These are phyloP conservation scores for Ennomos erosarius DNA, from an alignment of 2,888 invertebrate genomes.

Conservation along the genomic window DNA sequence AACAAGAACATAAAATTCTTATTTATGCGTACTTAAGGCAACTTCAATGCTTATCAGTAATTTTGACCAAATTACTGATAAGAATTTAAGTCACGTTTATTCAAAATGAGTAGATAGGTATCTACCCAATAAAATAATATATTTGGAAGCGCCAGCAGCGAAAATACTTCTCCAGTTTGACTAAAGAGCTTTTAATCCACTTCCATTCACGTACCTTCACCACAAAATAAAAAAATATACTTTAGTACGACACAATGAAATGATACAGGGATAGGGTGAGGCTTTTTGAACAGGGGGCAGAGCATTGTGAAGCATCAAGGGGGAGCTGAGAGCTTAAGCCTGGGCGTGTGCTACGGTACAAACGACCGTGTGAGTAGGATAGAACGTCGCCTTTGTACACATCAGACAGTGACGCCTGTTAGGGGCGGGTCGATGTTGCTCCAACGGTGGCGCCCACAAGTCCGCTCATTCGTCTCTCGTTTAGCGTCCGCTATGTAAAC, in stretches of 20 bases:
- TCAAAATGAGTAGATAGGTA: too few species aligned
- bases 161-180: neutral
- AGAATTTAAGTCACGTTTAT: too few species aligned
- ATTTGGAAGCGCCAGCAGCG: too few species aligned
- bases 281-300: conserved; percentile 53
- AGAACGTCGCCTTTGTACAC: conserved; percentile 34
- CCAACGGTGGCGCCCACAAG: conserved; percentile 66
- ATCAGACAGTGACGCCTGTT: conserved; percentile 47
- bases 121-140: too few species aligned
- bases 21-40: too few species aligned
- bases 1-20: too few species aligned
- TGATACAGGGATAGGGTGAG: conserved; percentile 58
- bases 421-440: conserved; percentile 58
- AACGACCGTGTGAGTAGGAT: conserved; percentile 34
- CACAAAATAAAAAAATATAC: conserved; percentile 27
- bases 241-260: conserved; percentile 33
- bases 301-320: conserved; percentile 43
- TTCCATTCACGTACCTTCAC: conserved; percentile 20
- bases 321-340: conserved; percentile 50
- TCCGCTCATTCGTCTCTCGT: conserved; percentile 81
- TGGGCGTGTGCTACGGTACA: conserved; percentile 51
- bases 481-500: conserved; percentile 90
- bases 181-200: conserved; percentile 18
- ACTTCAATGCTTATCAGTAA: too few species aligned
- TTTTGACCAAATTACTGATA: too few species aligned